Conservation (phyloP, 2,797 vertebrate species). For the Brotula barbata region DNA sequence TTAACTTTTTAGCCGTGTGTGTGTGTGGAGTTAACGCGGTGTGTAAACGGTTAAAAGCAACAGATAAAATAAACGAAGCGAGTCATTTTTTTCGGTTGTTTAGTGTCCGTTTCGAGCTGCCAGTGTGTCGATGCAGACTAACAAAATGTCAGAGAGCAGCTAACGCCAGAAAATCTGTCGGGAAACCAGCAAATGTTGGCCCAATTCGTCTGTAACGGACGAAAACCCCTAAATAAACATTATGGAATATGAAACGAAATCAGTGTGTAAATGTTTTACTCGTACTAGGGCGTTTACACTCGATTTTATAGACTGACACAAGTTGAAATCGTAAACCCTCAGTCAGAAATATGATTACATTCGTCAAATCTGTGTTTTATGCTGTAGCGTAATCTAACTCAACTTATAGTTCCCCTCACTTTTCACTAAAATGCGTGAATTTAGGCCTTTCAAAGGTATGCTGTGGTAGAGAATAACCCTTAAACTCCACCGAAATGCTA, state of each 20-base stretch:
- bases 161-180: neutral
- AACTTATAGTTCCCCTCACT: no score
- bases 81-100: neutral
- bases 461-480: no score
- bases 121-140: slow-evolving; percentile 9
- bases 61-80: no score
- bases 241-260: no score
- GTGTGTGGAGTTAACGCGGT: slow-evolving; percentile 20
- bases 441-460: no score
- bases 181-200: slow-evolving; percentile 20
- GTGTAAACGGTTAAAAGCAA: neutral
- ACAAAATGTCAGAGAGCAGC: slow-evolving; percentile 42
- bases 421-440: no score
- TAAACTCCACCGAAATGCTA: no score
- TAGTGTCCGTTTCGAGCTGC: neutral
- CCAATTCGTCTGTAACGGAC: neutral
- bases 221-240: rapidly evolving
- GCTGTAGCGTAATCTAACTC: no score
- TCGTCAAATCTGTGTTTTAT: no score
- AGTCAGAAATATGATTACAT: no score
- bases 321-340: neutral
- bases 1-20: slow-evolving; percentile 29
- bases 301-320: neutral
- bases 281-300: neutral
- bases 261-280: no score